These are phyloP conservation scores for Drosophila subobscura DNA, from an alignment of 1,140 invertebrate genomes.

Conservation along the genomic window DNA sequence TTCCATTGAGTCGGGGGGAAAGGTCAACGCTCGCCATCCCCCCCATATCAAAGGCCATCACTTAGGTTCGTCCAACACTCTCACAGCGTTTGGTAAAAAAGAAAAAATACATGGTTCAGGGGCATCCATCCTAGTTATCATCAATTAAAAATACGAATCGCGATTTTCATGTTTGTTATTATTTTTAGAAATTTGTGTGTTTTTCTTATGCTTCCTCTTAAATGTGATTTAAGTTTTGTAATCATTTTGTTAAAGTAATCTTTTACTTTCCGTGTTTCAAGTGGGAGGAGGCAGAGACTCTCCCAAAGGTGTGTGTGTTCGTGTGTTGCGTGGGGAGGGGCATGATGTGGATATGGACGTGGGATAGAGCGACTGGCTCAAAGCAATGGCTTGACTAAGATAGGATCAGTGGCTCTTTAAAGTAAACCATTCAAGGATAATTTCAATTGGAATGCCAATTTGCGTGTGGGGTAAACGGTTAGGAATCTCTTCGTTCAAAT, in stretches of 20 bases:
- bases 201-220: constrained; percentile 24
- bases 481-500: constrained; percentile 8
- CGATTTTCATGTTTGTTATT: constrained; percentile 59
- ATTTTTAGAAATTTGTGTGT: constrained; percentile 65
- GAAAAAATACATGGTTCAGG: constrained; percentile 30
- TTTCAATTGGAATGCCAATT: constrained; percentile 43
- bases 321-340: constrained; percentile 6
- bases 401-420: neutral
- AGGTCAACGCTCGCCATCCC: constrained; percentile 19
- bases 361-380: constrained; percentile 9
- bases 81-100: constrained; percentile 71
- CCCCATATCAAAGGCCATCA: constrained; percentile 71
- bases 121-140: constrained; percentile 7
- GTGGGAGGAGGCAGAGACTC: constrained; percentile 11
- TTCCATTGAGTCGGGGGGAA: constrained; percentile 59
- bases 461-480: constrained; percentile 18
- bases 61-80: constrained; percentile 68
- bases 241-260: constrained; percentile 62
- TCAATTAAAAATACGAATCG: constrained; percentile 62
- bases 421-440: constrained; percentile 1
- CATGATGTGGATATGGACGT: neutral
- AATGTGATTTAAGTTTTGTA: constrained; percentile 32
- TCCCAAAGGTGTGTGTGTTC: constrained; percentile 30
- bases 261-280: constrained; percentile 46
- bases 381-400: constrained; percentile 14